Evolutionary conservation across 2,113 vertebrate species (phyloP), one percentile per base, ranked within the genome.

Genomic region (Gymnocephalus cernua): DNA sequence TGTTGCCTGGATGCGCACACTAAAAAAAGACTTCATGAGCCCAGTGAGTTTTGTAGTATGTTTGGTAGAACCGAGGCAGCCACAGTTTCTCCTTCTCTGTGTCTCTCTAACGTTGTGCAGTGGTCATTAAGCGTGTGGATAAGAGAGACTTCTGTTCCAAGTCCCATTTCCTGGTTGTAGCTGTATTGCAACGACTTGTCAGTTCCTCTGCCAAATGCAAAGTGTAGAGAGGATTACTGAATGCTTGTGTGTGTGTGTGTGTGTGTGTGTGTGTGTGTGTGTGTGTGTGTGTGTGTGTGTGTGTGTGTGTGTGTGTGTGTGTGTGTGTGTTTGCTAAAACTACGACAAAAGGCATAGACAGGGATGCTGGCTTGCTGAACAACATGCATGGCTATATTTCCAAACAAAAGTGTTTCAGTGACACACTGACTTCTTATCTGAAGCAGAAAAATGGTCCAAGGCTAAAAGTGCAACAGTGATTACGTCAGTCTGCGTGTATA

Each of bases 161-260:
- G 44, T 70, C 67, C 32, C 41, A 66, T 65, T 84, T 66, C 69
- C 54, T 76, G 54, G 58, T 71, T 83, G 65, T 69, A 68, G 62
- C 38, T 61, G 13, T 68, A 69, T 74, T 79, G 64, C 71, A 89
- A 62, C 1, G 18, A 59, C 61, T 58, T 68, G 57, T 80, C 41
- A 73, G 50, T 29, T 10, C 56, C 38, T 65, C 45, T 85, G 65
- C 47, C 73, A 80, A 77, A 78, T 59, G 19, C 51, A 66, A 50
- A 84, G 53, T 70, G 54, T 57, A 65, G 45, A 62, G 51, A 59
- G 16, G 56, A 41, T 47, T 27, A 58, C 44, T 16, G 18, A 51
- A 25, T 35, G 58, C 19, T 9, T 29, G 27, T 29, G 27, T 29
- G 27, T 29, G 27, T 29, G 27, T 29, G 27, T 29, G 27, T 29